Conservation (phyloP, 2,113 vertebrate species). For the Pangasianodon gigas region DNA sequence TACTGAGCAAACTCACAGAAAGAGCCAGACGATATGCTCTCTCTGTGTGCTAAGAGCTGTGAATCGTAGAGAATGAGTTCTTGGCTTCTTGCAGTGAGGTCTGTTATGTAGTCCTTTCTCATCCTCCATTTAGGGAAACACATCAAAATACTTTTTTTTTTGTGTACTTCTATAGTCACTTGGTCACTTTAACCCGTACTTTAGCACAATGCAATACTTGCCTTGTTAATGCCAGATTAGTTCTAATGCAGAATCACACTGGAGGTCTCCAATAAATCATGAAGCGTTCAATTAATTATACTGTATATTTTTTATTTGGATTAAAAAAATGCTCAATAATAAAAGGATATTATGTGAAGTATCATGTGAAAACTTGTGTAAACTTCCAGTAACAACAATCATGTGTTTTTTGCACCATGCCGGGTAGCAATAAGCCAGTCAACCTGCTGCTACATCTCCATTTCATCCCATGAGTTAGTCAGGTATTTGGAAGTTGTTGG, state of each 20-base stretch:
- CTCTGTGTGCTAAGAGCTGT: neutral
- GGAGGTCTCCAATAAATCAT: neutral
- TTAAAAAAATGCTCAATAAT: neutral
- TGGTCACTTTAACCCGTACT: neutral
- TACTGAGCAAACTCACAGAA: neutral
- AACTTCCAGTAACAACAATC: neutral
- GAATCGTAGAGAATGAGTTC: neutral
- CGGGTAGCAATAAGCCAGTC: neutral
- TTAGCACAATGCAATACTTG: neutral
- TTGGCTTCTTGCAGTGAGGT: neutral
- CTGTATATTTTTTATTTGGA: neutral
- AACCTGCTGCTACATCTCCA: neutral
- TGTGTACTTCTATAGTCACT: neutral
- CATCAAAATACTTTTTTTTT: neutral
- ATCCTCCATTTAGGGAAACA: neutral
- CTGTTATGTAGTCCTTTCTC: neutral
- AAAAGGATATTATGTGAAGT: neutral
- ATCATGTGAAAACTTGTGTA: neutral
- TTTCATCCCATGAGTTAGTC: neutral
- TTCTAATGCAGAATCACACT: neutral
- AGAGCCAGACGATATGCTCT: neutral
- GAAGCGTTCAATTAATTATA: neutral
- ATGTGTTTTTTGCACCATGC: neutral
- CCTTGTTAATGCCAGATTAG: neutral
- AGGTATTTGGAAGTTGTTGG: neutral